phyloP scores from a whole-genome alignment of 2,888 invertebrate genomes.

The Eupithecia abbreviata region DNA sequence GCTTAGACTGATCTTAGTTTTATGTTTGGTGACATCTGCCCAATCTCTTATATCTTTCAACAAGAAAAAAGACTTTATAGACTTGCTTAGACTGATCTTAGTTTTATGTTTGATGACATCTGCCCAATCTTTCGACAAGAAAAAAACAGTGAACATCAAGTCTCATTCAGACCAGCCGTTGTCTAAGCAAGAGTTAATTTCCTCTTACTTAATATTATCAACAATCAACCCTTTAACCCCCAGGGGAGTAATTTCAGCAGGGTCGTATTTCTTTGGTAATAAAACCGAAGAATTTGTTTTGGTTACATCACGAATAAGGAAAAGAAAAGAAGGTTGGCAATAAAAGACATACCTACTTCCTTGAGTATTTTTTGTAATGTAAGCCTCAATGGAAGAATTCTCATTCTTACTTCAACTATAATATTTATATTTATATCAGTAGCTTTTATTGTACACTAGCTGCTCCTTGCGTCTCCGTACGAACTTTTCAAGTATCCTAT shows the following conservation, averaged over 20 bases:
- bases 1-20: background rate
- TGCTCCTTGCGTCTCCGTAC: too few relatives aligned
- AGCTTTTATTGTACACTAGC: too few relatives aligned
- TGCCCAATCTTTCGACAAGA: background rate
- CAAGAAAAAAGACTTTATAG: too few relatives aligned
- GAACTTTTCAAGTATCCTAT: too few relatives aligned
- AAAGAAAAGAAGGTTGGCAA: conserved; percentile 9
- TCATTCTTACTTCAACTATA: background rate
- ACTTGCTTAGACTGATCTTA: background rate
- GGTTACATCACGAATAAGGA: conserved; percentile 13
- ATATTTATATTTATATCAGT: background rate
- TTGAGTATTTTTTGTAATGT: conserved; percentile 5
- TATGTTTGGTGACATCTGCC: background rate
- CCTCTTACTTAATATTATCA: conserved; percentile 21
- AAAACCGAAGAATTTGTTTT: conserved; percentile 8
- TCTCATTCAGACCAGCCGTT: background rate
- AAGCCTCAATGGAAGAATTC: background rate
- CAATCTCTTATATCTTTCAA: background rate
- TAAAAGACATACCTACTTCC: background rate
- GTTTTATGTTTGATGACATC: background rate
- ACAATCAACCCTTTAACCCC: conserved; percentile 23
- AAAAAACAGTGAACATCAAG: background rate
- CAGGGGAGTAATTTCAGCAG: conserved; percentile 22
- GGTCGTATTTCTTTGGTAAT: conserved; percentile 26
- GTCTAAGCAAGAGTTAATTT: background rate